A percentile compares a stretch with the other conserved stretches of the same genome.
These are phyloP conservation scores for Apotomis betuletana DNA, from an alignment of 2,888 invertebrate genomes.

Conservation along the genomic window DNA sequence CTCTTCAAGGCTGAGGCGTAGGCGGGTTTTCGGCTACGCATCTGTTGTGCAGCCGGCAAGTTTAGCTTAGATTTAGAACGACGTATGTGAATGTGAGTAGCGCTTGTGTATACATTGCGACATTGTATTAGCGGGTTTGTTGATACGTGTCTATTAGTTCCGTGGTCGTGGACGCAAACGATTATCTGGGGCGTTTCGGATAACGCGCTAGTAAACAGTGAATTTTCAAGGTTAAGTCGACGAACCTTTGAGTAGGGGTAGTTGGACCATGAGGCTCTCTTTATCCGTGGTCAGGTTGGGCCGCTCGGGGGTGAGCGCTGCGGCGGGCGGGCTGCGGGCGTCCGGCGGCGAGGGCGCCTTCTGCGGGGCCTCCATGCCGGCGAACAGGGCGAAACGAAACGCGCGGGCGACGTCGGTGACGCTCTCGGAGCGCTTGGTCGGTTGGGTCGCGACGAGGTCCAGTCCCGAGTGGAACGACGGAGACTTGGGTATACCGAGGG, in stretches of 20 bases:
- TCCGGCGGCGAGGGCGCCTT: conserved; percentile 69
- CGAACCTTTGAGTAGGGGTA: conserved; percentile 82
- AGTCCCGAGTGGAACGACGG: conserved; percentile 94
- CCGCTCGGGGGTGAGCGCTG: conserved; percentile 65
- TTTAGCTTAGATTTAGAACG: neutral
- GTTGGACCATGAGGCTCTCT: conserved; percentile 78
- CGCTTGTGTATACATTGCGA: neutral
- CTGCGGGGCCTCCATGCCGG: conserved; percentile 52
- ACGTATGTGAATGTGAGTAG: conserved; percentile 10
- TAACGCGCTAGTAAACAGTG: conserved; percentile 57
- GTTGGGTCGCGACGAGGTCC: conserved; percentile 88
- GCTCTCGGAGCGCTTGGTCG: conserved; percentile 75
- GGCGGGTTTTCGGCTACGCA: conserved; percentile 50
- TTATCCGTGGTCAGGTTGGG: conserved; percentile 66
- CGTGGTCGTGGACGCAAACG: neutral
- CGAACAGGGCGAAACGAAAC: conserved; percentile 77
- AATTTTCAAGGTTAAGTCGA: conserved; percentile 43
- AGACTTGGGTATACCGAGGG: conserved; percentile 92
- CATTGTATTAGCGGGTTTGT: neutral
- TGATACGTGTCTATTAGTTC: neutral
- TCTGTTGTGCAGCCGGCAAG: conserved; percentile 40
- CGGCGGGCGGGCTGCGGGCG: conserved; percentile 73
- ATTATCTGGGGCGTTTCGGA: neutral
- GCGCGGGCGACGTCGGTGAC: conserved; percentile 79
- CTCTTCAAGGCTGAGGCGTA: conserved; percentile 58